Conservation (phyloP, 2,888 invertebrate genomes). For the Trisateles emortualis region DNA sequence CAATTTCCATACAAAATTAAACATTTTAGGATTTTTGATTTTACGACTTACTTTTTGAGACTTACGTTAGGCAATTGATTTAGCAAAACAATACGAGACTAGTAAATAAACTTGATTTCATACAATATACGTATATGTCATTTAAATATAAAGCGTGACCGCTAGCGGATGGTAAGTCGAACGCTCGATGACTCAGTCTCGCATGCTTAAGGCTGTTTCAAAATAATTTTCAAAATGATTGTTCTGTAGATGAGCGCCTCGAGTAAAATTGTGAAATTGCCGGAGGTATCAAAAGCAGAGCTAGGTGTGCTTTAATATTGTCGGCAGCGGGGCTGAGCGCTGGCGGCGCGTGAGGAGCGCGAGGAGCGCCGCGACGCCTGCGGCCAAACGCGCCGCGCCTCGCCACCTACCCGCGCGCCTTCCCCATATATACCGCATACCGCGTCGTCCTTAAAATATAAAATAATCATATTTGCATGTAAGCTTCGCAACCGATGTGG, state of each 20-base stretch:
- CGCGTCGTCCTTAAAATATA: constrained; percentile 41
- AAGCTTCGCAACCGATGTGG: constrained; percentile 54
- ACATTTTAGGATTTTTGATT: too few species aligned
- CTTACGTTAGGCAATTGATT: too few species aligned
- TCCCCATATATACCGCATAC: constrained; percentile 40
- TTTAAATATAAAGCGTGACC: constrained; percentile 16
- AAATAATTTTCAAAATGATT: constrained; percentile 82
- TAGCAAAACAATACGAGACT: neutral
- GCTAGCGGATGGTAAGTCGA: constrained; percentile 44
- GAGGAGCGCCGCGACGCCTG: constrained; percentile 35
- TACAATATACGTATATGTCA: neutral
- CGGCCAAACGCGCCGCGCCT: constrained; percentile 32
- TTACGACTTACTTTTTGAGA: too few species aligned
- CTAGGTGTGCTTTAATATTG: constrained; percentile 68
- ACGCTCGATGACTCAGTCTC: constrained; percentile 51
- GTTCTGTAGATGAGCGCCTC: constrained; percentile 78
- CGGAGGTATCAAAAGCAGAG: constrained; percentile 63
- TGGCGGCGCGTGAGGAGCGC: constrained; percentile 31
- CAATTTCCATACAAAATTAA: too few species aligned
- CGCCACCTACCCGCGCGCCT: constrained; percentile 28
- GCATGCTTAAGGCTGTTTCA: constrained; percentile 65
- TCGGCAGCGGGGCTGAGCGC: constrained; percentile 45
- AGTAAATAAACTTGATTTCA: too few species aligned
- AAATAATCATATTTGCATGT: constrained; percentile 56
- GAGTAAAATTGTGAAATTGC: constrained; percentile 58